Conservation (phyloP, 2,888 invertebrate genomes). For the Hydrotaea diabolus region DNA sequence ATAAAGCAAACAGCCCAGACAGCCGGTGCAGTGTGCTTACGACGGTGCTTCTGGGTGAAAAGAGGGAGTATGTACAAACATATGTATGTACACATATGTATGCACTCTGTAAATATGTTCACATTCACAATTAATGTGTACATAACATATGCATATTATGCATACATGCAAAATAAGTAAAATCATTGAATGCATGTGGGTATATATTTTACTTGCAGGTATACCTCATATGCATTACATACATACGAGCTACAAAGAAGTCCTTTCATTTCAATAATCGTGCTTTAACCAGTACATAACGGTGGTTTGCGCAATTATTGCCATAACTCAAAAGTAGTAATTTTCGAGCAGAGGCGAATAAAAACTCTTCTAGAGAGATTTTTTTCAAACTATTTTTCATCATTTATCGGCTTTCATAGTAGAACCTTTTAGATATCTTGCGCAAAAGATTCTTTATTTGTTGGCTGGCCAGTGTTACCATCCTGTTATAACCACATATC, state of each 20-base stretch:
- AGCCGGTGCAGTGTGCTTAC: neutral
- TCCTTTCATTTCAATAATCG: conserved; percentile 2
- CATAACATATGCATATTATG: conserved; percentile 21
- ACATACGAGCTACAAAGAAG: neutral
- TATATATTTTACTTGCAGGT: neutral
- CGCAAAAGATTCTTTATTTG: no score
- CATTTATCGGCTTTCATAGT: no score
- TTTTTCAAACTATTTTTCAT: no score
- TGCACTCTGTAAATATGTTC: neutral
- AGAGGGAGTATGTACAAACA: neutral
- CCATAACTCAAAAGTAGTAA: no score
- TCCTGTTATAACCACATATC: no score
- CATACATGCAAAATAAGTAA: neutral
- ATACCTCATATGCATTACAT: neutral
- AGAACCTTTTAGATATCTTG: no score
- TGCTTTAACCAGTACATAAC: neutral
- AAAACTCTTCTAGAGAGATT: no score
- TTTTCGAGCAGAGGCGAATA: no score
- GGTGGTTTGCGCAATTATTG: neutral
- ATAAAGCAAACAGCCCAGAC: conserved; percentile 17
- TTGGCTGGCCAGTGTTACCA: no score
- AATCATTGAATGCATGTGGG: neutral
- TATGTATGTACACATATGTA: no score
- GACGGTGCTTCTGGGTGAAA: neutral
- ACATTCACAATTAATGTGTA: neutral